Conservation (phyloP, 2,888 invertebrate genomes). For the Drosophila falleni region DNA sequence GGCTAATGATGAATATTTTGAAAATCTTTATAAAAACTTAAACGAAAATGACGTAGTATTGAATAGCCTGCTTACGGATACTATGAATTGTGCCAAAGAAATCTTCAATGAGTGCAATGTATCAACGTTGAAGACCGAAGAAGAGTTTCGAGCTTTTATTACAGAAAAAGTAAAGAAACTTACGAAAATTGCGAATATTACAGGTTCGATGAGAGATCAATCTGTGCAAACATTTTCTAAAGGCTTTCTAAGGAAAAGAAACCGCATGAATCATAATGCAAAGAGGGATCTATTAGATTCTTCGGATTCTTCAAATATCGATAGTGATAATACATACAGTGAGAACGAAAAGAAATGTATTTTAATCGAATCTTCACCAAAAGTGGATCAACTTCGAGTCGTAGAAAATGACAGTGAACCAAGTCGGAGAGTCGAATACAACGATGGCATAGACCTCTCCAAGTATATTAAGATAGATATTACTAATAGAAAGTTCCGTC, state of each 20-base stretch:
- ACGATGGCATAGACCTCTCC: conserved; percentile 72
- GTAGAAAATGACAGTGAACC: conserved; percentile 2
- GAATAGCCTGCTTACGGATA: conserved; percentile 38
- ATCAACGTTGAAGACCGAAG: conserved; percentile 41
- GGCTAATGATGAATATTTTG: conserved; percentile 62
- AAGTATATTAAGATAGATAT: conserved; percentile 75
- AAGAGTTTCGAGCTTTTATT: conserved; percentile 65
- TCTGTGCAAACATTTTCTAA: conserved; percentile 57
- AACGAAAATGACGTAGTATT: conserved; percentile 15
- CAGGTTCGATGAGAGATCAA: conserved; percentile 6
- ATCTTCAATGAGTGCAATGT: conserved; percentile 68
- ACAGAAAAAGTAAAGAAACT: conserved; percentile 59
- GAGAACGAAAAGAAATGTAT: background rate
- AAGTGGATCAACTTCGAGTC: background rate
- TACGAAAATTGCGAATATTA: conserved; percentile 40
- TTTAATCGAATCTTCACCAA: background rate
- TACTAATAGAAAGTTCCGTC: conserved; percentile 52
- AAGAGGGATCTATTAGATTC: conserved; percentile 63
- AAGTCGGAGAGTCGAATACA: conserved; percentile 52
- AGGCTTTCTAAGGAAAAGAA: conserved; percentile 53
- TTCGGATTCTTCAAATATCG: conserved; percentile 53
- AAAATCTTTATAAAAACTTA: conserved; percentile 48
- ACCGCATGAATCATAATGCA: conserved; percentile 61
- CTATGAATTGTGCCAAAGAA: conserved; percentile 65
- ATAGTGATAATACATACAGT: conserved; percentile 18